These are phyloP conservation scores for Lordiphosa stackelbergi DNA, from an alignment of 1,140 invertebrate genomes.

Conservation along the genomic window DNA sequence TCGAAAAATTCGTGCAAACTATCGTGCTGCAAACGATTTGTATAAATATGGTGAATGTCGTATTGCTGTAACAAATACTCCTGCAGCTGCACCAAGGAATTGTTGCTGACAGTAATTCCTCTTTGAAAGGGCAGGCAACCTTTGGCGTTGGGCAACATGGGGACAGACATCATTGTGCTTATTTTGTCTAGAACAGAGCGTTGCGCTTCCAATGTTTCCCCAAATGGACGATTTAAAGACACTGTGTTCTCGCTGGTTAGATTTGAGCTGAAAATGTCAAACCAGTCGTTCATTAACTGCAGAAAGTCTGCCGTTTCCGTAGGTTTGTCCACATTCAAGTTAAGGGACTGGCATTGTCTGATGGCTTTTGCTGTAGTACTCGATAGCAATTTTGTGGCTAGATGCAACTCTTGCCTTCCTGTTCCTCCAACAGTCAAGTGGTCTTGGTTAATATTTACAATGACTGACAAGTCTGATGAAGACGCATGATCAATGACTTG, in stretches of 20 bases:
- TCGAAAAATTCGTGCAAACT: neutral
- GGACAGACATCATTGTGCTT: neutral
- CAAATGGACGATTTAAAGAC: too few relatives aligned
- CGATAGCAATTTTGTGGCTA: conserved; percentile 15
- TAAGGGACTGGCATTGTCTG: conserved; percentile 3
- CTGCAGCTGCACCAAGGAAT: neutral
- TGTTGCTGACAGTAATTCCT: neutral
- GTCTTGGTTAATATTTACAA: neutral
- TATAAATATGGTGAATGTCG: neutral
- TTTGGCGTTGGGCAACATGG: neutral
- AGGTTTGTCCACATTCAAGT: conserved; percentile 4
- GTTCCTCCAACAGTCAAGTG: neutral
- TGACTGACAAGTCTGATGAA: neutral
- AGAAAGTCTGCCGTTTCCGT: conserved; percentile 16
- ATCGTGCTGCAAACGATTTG: neutral
- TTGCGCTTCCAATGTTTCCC: neutral
- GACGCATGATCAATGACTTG: neutral
- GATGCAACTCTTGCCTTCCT: conserved; percentile 6
- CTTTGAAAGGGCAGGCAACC: neutral
- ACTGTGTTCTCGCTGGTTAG: too few relatives aligned
- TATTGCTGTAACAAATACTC: neutral
- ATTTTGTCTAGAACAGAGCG: neutral
- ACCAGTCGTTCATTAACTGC: conserved; percentile 10
- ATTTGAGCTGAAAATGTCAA: conserved; percentile 7
- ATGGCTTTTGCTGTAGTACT: conserved; percentile 11